Percentiles rank a stretch among this genome's conserved stretches.
phyloP scores from a whole-genome alignment of 2,888 invertebrate genomes.

The Lordiphosa fenestrarum region DNA sequence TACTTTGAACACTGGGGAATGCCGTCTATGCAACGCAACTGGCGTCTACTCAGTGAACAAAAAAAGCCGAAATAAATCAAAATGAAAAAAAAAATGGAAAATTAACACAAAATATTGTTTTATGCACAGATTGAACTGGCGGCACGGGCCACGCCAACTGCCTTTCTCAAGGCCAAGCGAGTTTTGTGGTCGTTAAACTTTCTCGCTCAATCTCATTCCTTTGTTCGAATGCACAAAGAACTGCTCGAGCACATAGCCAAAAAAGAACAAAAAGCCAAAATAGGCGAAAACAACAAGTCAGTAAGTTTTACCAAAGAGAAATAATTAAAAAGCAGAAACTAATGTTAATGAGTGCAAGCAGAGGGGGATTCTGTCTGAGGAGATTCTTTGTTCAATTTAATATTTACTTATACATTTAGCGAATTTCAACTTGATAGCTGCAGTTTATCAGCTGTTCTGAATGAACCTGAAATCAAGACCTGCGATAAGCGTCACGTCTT shows the following conservation, averaged over 20 bases:
- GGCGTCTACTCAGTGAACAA: slow-evolving; percentile 45
- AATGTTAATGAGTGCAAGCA: slow-evolving; percentile 65
- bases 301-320: slow-evolving; percentile 9
- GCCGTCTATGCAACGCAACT: slow-evolving; percentile 56
- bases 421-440: too few relatives aligned
- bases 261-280: slow-evolving; percentile 29
- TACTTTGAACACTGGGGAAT: slow-evolving; percentile 53
- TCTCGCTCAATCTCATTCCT: slow-evolving; percentile 9
- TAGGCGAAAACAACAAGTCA: slow-evolving; percentile 22
- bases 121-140: slow-evolving; percentile 1
- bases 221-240: slow-evolving; percentile 12
- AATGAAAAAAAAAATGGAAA: slow-evolving; percentile 35
- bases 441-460: slow-evolving; percentile 11
- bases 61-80: slow-evolving; percentile 35
- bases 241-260: slow-evolving; percentile 15
- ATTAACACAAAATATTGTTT: slow-evolving; percentile 51
- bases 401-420: too few relatives aligned
- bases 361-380: too few relatives aligned
- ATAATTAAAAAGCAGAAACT: slow-evolving; percentile 24
- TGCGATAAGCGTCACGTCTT: slow-evolving; percentile 44
- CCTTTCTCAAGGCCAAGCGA: slow-evolving; percentile 51
- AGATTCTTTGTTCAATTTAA: too few relatives aligned
- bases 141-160: slow-evolving; percentile 10
- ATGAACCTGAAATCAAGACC: slow-evolving; percentile 13
- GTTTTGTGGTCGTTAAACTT: slow-evolving; percentile 60